Evolutionary conservation across 2,888 invertebrate genomes (phyloP), one percentile per base, ranked within the genome.

Genomic region (Falcaria lacertinaria): DNA sequence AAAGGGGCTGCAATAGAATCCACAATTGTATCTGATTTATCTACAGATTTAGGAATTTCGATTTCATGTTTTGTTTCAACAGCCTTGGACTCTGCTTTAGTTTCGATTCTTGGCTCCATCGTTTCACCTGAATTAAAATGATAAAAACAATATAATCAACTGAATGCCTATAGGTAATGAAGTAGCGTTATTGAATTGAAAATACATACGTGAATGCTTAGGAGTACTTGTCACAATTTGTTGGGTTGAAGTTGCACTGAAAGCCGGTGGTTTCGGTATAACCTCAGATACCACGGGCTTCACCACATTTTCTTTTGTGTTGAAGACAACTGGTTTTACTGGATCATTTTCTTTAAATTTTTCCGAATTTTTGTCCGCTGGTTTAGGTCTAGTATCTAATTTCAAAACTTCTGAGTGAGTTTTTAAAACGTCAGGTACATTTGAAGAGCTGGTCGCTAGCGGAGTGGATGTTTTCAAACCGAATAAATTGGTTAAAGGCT

Each of bases 311-410:
- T 74, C 74, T 45, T 69, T 76, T 11, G 44, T n/a, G 45, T 60
- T 62, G 32, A 47, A 43, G 40, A 58, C 61, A 13, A 17, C 47
- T 14, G 40, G 28, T 15, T 67, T 72, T 39, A 67, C 64, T 4
- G 70, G 66, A 16, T 74, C 48, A 51, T 78, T 83, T 43, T 84
- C 84, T 43, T 79, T 80, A 11, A 66, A 48, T 43, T 69, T 67
- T 1, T 67, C 73, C 2, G 48, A 34, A 17, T 57, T 44, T 47
- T 70, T 76, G 15, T 72, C 75, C 38, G 50, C 43, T 13, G 57
- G 43, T 54, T 74, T 75, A 4, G 47, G 43, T 50, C 70, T 74
- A 42, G 42, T 48, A 44, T 70, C 73, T 35, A 53, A 15, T 60
- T 74, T 74, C 4, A 50, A 50, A 15, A 51, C 41, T 28, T 62